Percentiles rank a stretch among this genome's conserved stretches.
phyloP scores from a whole-genome alignment of 2,797 vertebrate genomes.

The Propithecus deckenii region DNA sequence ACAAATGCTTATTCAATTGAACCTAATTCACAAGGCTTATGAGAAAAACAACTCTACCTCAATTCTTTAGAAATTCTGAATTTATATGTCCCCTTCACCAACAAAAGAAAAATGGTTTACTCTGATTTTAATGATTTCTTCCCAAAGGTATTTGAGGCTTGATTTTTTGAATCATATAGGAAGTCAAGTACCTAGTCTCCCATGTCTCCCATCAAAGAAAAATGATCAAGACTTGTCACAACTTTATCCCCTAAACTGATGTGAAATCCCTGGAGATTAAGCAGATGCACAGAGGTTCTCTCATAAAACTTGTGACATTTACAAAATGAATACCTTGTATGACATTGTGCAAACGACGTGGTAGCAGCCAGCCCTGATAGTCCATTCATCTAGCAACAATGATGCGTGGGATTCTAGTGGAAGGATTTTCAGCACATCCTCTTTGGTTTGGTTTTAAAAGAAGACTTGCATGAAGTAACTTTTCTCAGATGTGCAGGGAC shows the following conservation, averaged over 20 bases:
- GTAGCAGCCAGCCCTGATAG: background rate
- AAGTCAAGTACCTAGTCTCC: conserved; percentile 34
- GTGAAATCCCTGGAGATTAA: conserved; percentile 63
- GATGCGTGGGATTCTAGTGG: background rate
- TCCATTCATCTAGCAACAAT: background rate
- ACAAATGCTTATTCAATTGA: background rate
- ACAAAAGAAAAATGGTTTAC: background rate
- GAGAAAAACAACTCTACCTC: background rate
- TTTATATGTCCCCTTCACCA: background rate
- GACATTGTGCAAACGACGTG: background rate
- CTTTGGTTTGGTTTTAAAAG: background rate
- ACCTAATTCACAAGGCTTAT: background rate
- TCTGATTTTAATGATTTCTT: conserved; percentile 23
- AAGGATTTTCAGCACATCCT: background rate
- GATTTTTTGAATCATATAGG: conserved; percentile 6
- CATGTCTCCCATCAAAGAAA: background rate
- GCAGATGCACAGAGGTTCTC: conserved; percentile 54
- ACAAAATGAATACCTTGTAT: background rate
- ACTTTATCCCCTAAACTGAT: conserved; percentile 58
- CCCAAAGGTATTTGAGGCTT: background rate
- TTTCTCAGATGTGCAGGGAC: background rate
- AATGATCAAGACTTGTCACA: conserved; percentile 25
- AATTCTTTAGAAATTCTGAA: background rate
- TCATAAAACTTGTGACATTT: conserved; percentile 25
- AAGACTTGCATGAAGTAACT: background rate